Evolutionary conservation across 1,140 invertebrate genomes (phyloP).

Genomic region (Diorhabda sublineata): DNA sequence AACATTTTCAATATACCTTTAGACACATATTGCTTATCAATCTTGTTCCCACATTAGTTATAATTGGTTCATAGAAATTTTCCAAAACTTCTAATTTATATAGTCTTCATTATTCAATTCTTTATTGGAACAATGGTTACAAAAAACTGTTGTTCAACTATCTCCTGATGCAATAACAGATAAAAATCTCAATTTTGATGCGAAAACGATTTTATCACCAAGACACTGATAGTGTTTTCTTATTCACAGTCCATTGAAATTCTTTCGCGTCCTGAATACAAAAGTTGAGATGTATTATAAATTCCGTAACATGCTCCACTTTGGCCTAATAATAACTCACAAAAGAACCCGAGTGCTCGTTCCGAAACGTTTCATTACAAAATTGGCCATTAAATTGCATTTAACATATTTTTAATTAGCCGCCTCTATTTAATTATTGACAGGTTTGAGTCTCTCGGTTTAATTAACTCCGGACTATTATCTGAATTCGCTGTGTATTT

Average conservation of each 20-base stretch:
- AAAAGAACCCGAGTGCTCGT: background rate
- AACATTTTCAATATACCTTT: no score
- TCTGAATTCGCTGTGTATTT: no score
- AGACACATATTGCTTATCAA: no score
- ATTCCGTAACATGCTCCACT: conserved; percentile 2
- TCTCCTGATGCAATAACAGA: no score
- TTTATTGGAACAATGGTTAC: no score
- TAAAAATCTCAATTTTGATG: no score
- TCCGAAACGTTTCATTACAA: background rate
- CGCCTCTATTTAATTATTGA: conserved; percentile 5
- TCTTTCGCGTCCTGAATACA: background rate
- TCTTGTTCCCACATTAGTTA: no score
- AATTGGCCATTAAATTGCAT: conserved; percentile 2
- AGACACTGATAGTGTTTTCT: background rate
- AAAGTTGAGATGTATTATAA: background rate
- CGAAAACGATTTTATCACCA: no score
- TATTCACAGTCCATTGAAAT: background rate
- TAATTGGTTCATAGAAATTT: no score
- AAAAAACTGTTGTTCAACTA: no score
- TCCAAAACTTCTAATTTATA: no score
- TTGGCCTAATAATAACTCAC: background rate
- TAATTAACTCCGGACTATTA: background rate
- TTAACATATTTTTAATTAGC: conserved; percentile 4
- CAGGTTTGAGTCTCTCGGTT: background rate
- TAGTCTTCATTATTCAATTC: no score